These are phyloP conservation scores for Indri indri DNA, from an alignment of 2,113 vertebrate species.

Conservation along the genomic window DNA sequence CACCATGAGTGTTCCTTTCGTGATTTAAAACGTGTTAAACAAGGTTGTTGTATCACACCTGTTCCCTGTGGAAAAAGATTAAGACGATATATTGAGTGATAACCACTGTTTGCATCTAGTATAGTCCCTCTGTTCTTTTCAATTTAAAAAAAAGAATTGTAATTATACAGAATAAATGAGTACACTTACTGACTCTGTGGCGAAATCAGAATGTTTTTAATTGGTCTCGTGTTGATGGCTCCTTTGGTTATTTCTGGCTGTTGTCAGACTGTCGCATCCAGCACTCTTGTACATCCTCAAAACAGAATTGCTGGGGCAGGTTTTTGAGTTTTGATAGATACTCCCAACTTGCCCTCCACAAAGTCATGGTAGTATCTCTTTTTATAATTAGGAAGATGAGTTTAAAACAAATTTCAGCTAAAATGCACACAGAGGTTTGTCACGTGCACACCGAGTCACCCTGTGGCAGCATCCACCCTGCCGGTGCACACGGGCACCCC, in stretches of 20 bases:
- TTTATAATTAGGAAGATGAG: no score
- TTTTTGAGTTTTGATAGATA: neutral
- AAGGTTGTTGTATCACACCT: neutral
- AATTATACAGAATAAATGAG: neutral
- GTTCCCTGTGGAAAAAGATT: neutral
- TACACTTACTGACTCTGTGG: neutral
- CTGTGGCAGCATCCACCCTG: neutral
- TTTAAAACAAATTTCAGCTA: neutral
- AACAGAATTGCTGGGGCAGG: neutral
- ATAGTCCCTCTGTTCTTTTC: neutral
- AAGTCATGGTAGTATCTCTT: neutral
- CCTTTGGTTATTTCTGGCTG: neutral
- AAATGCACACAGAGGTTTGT: neutral
- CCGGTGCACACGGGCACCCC: neutral
- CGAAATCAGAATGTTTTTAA: neutral
- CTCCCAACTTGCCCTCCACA: neutral
- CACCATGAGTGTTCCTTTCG: neutral
- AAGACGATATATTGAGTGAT: neutral
- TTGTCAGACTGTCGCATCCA: neutral
- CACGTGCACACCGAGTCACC: neutral
- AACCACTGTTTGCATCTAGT: neutral
- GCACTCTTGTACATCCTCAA: neutral
- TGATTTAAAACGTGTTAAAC: neutral
- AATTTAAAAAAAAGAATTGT: neutral
- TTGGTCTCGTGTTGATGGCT: no score